phyloP scores from a whole-genome alignment of 2,888 invertebrate species.

The Glomeris marginata region DNA sequence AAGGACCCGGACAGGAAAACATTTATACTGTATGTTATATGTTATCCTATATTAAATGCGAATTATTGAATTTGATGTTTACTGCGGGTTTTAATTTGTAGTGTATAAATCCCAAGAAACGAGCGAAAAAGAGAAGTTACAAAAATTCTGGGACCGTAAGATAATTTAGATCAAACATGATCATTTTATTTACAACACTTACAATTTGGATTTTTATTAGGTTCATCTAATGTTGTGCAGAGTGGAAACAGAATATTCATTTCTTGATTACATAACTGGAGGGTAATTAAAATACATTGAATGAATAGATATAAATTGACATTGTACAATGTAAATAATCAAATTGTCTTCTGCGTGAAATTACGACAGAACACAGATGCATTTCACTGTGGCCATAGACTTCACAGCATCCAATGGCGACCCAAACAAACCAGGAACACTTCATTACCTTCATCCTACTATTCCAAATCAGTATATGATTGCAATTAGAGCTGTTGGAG shows the following conservation, averaged over 20 bases:
- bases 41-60: conserved; percentile 20
- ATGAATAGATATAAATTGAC: no score
- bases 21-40: conserved; percentile 20
- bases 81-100: conserved; percentile 11
- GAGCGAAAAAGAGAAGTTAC: conserved; percentile 32
- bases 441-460: conserved; percentile 32
- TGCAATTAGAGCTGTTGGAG: conserved; percentile 25
- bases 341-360: conserved; percentile 33
- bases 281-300: conserved; percentile 1
- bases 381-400: conserved; percentile 28
- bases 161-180: no score
- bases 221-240: conserved; percentile 24
- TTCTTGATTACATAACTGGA: conserved; percentile 26
- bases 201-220: background rate
- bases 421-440: conserved; percentile 22
- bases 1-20: conserved; percentile 26
- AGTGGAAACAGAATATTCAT: conserved; percentile 26
- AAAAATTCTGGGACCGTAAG: conserved; percentile 32
- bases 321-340: no score
- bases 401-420: conserved; percentile 29
- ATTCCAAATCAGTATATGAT: conserved; percentile 25
- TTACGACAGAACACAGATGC: conserved; percentile 32
- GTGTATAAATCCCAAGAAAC: conserved; percentile 31
- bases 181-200: background rate
- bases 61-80: no score